These are phyloP conservation scores for Uloborus diversus DNA, from an alignment of 1,140 invertebrate species.

Conservation along the genomic window DNA sequence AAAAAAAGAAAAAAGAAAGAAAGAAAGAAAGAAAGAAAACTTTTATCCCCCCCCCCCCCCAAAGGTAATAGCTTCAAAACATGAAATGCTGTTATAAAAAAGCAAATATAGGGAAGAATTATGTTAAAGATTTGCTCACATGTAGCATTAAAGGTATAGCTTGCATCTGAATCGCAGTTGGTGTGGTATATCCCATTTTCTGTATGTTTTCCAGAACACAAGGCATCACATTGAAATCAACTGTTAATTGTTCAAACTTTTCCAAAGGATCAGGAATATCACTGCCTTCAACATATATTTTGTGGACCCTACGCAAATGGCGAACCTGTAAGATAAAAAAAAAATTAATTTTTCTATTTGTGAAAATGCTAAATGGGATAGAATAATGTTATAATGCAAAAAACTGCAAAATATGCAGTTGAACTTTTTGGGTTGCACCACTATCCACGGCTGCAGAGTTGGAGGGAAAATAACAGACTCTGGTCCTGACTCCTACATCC, in stretches of 20 bases:
- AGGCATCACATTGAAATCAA: conserved; percentile 70
- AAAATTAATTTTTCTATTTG: conserved; percentile 7
- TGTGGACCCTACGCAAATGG: conserved; percentile 76
- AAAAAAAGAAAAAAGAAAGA: too few relatives aligned
- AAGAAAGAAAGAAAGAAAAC: too few relatives aligned
- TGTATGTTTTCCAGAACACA: conserved; percentile 78
- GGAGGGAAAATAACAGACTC: not conserved
- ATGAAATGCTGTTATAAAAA: too few relatives aligned
- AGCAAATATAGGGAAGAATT: too few relatives aligned
- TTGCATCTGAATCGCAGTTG: conserved; percentile 96
- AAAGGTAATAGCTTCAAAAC: too few relatives aligned
- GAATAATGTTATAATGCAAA: not conserved
- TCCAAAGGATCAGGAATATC: conserved; percentile 78
- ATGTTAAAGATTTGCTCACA: too few relatives aligned
- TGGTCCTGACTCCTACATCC: not conserved
- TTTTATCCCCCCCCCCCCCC: too few relatives aligned
- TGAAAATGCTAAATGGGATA: not conserved
- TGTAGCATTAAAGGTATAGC: conserved; percentile 86
- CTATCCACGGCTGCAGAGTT: not conserved
- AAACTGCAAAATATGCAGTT: not conserved
- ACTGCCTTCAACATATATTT: conserved; percentile 80
- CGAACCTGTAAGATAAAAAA: conserved; percentile 72
- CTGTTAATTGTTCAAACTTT: conserved; percentile 74
- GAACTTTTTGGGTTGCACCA: not conserved
- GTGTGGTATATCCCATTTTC: conserved; percentile 77